These are phyloP conservation scores for Sericinus montela DNA, from an alignment of 2,888 invertebrate genomes.

Conservation along the genomic window DNA sequence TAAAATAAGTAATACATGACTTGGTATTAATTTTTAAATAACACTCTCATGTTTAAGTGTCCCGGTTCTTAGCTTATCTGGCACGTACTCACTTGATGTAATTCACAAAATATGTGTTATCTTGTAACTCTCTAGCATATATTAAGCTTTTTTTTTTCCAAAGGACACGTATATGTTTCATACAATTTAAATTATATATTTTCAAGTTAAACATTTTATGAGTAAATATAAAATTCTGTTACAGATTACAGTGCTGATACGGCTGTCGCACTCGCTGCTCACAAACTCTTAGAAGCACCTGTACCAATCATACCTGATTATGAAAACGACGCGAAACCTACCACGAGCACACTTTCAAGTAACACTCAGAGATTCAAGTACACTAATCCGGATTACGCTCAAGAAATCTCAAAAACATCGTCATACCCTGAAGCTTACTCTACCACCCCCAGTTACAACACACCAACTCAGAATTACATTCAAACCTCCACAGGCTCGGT, in stretches of 20 bases:
- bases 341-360: slow-evolving; percentile 36
- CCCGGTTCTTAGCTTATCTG: too few species aligned
- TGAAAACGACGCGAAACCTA: slow-evolving; percentile 48
- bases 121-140: too few species aligned
- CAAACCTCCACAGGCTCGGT: slow-evolving; percentile 37
- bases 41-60: too few species aligned
- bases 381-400: slow-evolving; percentile 49
- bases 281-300: slow-evolving; percentile 67
- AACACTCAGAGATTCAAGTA: slow-evolving; percentile 54
- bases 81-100: too few species aligned
- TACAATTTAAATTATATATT: too few species aligned
- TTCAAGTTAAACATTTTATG: too few species aligned
- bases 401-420: slow-evolving; percentile 40
- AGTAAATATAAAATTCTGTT: not conserved
- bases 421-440: slow-evolving; percentile 39
- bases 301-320: slow-evolving; percentile 56
- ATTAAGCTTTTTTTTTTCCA: too few species aligned
- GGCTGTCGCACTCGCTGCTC: slow-evolving; percentile 67
- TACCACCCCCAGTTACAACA: slow-evolving; percentile 52
- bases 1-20: too few species aligned
- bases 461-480: slow-evolving; percentile 31
- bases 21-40: too few species aligned
- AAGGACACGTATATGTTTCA: too few species aligned
- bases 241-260: slow-evolving; percentile 64
- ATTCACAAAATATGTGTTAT: too few species aligned